These are phyloP conservation scores for Drosophila pruinosa DNA, from an alignment of 1,140 invertebrate species.

Conservation along the genomic window DNA sequence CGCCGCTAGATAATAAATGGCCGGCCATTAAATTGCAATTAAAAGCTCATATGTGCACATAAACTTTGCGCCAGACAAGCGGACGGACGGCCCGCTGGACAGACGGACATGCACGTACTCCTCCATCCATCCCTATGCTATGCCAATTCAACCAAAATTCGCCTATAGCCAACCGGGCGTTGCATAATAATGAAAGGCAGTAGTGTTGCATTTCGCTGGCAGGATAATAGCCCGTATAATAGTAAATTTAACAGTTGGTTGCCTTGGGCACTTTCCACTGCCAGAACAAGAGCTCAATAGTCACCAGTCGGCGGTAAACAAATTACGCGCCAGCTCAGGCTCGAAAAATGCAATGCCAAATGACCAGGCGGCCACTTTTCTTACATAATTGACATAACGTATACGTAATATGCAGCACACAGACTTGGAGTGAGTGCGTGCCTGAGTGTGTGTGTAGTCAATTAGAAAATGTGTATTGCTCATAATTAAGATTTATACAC, in stretches of 20 bases:
- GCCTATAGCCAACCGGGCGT: slow-evolving; percentile 59
- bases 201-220: slow-evolving; percentile 39
- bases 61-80: slow-evolving; percentile 61
- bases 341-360: slow-evolving; percentile 39
- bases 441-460: slow-evolving; percentile 55
- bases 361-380: slow-evolving; percentile 61
- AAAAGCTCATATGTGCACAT: slow-evolving; percentile 82
- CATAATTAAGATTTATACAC: slow-evolving; percentile 78
- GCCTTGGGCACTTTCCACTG: slow-evolving; percentile 50
- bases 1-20: slow-evolving; percentile 81
- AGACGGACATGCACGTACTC: slow-evolving; percentile 1
- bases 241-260: slow-evolving; percentile 79
- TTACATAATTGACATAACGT: slow-evolving; percentile 77
- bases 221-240: slow-evolving; percentile 78
- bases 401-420: slow-evolving; percentile 63
- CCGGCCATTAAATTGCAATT: slow-evolving; percentile 82
- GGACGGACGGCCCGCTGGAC: slow-evolving; percentile 2
- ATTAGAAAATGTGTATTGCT: slow-evolving; percentile 79
- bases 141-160: slow-evolving; percentile 43
- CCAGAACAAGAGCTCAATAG: slow-evolving; percentile 59
- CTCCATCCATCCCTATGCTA: background rate
- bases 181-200: slow-evolving; percentile 54
- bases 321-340: slow-evolving; percentile 57
- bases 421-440: slow-evolving; percentile 2
- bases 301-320: slow-evolving; percentile 62